phyloP scores from a whole-genome alignment of 1,140 invertebrate genomes.

The Drosophila carrolli region DNA sequence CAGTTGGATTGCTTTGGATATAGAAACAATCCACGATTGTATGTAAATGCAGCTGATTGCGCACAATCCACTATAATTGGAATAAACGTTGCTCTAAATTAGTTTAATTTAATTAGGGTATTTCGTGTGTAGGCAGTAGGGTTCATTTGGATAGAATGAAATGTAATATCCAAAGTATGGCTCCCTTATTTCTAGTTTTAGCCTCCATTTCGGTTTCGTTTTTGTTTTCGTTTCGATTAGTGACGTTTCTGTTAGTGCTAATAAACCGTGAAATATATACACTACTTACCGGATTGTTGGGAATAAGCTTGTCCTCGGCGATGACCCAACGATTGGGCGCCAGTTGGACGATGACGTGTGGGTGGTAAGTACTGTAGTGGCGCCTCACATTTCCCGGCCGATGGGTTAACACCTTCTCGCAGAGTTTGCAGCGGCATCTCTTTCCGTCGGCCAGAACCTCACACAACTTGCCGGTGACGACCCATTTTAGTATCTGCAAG shows the following conservation, averaged over 20 bases:
- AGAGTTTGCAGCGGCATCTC: constrained; percentile 6
- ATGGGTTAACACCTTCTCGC: constrained; percentile 8
- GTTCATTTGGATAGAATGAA: background rate
- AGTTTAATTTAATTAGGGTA: constrained; percentile 2
- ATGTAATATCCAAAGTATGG: background rate
- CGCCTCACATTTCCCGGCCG: constrained; percentile 12
- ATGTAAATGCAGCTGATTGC: constrained; percentile 7
- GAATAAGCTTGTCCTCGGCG: constrained; percentile 6
- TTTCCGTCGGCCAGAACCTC: constrained; percentile 3
- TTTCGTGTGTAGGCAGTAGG: background rate
- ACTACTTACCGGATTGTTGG: constrained; percentile 12
- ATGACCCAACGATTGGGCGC: background rate
- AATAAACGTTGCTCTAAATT: background rate
- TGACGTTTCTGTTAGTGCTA: constrained; percentile 2
- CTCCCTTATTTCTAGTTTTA: background rate
- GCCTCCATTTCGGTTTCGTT: background rate
- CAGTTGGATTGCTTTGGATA: background rate
- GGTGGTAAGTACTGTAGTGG: constrained; percentile 12
- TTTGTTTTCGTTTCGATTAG: background rate
- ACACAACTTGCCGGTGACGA: background rate
- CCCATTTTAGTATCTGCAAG: constrained; percentile 4
- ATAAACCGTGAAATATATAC: constrained; percentile 4
- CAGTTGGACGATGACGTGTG: constrained; percentile 1
- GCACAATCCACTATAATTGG: background rate
- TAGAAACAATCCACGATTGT: background rate